Evolutionary conservation across 2,888 invertebrate genomes (phyloP).

Genomic region (Sesamia inferens): DNA sequence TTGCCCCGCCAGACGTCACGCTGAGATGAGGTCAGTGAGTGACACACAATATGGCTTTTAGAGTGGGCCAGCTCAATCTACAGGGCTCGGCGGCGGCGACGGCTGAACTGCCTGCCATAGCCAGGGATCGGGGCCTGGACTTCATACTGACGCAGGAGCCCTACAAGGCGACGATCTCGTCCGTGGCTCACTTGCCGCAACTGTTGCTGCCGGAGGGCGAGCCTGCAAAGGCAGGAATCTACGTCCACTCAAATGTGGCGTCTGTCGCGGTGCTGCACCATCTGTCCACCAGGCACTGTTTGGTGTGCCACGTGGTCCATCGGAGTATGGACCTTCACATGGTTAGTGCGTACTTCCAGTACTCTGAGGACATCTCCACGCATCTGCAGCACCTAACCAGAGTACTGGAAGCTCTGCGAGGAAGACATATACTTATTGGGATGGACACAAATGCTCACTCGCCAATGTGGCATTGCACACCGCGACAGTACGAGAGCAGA

Average conservation of each 20-base stretch:
- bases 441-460: conserved; percentile 65
- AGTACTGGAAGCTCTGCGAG: conserved; percentile 33
- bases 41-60: conserved; percentile 37
- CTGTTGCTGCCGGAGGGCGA: too few relatives aligned
- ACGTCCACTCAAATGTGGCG: too few relatives aligned
- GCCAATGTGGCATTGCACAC: background rate
- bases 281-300: conserved; percentile 41
- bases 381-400: conserved; percentile 35
- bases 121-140: conserved; percentile 44
- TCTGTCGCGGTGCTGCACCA: conserved; percentile 40
- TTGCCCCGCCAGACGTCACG: conserved; percentile 54
- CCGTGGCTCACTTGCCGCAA: fast-evolving
- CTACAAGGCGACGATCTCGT: too few relatives aligned
- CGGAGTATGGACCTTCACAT: fast-evolving
- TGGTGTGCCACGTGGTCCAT: conserved; percentile 28
- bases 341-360: conserved; percentile 12
- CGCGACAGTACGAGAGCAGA: too few relatives aligned
- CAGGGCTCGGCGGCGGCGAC: conserved; percentile 53
- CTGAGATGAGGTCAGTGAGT: conserved; percentile 26
- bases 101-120: conserved; percentile 37
- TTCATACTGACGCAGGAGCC: conserved; percentile 2
- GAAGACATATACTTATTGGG: conserved; percentile 35
- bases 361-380: background rate
- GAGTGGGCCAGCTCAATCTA: conserved; percentile 56
- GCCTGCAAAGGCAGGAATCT: too few relatives aligned